Percentiles rank a stretch among this genome's conserved stretches.
These are phyloP conservation scores for Drosophila pandora DNA, from an alignment of 1,140 invertebrate genomes.

Conservation along the genomic window DNA sequence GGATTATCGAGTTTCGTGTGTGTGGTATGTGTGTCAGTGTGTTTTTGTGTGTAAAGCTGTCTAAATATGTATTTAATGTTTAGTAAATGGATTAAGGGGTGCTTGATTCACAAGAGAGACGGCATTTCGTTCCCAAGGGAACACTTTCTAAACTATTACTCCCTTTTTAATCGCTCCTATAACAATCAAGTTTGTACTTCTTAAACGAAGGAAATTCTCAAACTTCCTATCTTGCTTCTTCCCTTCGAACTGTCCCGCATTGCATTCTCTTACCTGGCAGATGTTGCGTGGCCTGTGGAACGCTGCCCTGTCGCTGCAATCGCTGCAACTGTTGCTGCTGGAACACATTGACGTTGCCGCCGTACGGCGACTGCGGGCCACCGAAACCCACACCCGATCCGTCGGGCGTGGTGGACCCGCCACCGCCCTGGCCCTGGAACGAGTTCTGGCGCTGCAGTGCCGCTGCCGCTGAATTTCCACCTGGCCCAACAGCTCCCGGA, in stretches of 20 bases:
- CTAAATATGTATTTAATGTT: constrained; percentile 56
- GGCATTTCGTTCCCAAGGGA: background rate
- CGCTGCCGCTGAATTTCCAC: constrained; percentile 39
- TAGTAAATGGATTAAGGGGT: constrained; percentile 45
- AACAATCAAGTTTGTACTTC: background rate
- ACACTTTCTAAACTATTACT: background rate
- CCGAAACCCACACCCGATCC: constrained; percentile 66
- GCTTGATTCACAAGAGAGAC: constrained; percentile 10
- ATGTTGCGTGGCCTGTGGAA: constrained; percentile 88
- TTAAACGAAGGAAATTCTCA: background rate
- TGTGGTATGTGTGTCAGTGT: constrained; percentile 32
- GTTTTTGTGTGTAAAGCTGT: constrained; percentile 51
- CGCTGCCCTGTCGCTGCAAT: constrained; percentile 87
- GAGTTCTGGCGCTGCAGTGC: constrained; percentile 76
- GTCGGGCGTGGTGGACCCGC: constrained; percentile 73
- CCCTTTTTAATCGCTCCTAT: background rate
- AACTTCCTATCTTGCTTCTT: background rate
- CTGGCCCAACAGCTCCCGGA: constrained; percentile 83
- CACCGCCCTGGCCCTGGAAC: constrained; percentile 80
- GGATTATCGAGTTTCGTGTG: constrained; percentile 43
- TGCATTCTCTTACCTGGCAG: constrained; percentile 86
- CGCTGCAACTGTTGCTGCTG: constrained; percentile 84
- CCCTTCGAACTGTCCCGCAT: background rate
- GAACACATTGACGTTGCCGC: constrained; percentile 58
- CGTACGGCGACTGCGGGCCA: constrained; percentile 84